phyloP scores from a whole-genome alignment of 64 coral and sea anemone genomes.

The Actinia equina region DNA sequence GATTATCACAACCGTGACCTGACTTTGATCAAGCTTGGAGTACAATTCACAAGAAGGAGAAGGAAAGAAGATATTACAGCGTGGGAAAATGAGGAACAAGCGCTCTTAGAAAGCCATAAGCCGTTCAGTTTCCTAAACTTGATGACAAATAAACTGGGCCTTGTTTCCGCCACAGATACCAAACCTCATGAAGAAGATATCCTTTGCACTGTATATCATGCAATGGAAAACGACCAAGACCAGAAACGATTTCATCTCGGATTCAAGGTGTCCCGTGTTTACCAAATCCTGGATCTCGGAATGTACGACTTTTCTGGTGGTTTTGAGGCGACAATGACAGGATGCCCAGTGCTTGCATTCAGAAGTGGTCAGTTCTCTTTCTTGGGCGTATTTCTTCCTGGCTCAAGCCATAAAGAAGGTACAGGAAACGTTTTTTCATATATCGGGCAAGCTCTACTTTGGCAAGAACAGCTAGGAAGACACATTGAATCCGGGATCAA shows the following conservation, averaged over 20 bases:
- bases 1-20: conserved; percentile 92
- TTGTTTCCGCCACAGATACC: conserved; percentile 15
- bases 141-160: not conserved
- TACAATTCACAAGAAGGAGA: conserved; percentile 55
- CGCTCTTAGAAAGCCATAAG: conserved; percentile 34
- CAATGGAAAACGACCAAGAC: not conserved
- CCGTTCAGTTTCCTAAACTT: conserved; percentile 65
- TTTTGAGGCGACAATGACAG: conserved; percentile 48
- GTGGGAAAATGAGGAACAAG: conserved; percentile 79
- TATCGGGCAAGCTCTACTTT: conserved; percentile 44
- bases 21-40: conserved; percentile 73
- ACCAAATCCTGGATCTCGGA: conserved; percentile 54
- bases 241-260: conserved; percentile 52
- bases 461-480: conserved; percentile 20
- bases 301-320: conserved; percentile 49
- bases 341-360: conserved; percentile 66
- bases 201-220: conserved; percentile 47
- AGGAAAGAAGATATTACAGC: conserved; percentile 58
- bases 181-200: conserved; percentile 33
- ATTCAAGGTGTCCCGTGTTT: conserved; percentile 43
- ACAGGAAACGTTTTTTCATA: not conserved
- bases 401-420: conserved; percentile 19
- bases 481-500: conserved; percentile 32
- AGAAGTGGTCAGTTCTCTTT: conserved; percentile 38
- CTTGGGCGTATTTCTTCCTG: conserved; percentile 69